Evolutionary conservation across 2,888 invertebrate genomes (phyloP), one percentile per base, ranked within the genome.

Genomic region (Chymomyza caudatula): DNA sequence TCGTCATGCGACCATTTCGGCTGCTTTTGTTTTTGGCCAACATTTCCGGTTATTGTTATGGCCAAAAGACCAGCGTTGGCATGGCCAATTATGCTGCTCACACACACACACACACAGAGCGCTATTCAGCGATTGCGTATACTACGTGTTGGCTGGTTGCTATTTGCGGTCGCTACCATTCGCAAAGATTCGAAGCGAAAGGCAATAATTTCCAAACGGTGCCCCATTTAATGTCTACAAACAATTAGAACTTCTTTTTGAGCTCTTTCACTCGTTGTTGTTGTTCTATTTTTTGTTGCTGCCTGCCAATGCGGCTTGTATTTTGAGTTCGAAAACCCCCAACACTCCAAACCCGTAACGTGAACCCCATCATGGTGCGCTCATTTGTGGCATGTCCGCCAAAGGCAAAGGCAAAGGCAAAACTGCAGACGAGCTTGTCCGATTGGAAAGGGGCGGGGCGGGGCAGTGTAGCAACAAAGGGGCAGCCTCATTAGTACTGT

Each of bases 131-230:
- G 2, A 37, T 37, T 37, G 29, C 29, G 29, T 37, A 37, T 37
- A 37, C 29, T 37, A 37, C 29, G 29, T 37, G 29, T 37, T 37
- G 29, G 29, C 29, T 37, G 29, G 29, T 37, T 11, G 2, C 29
- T 11, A 37, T 11, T 37, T 37, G 29, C 29, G 29, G 29, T 37
- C 29, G 29, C 29, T 37, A 37, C 29, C 67, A 68, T 60, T 73
- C 63, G 63, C 52, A 54, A 77, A 72, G 72, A 73, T 77, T 76
- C 66, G 60, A 74, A 70, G 70, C 78, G 72, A 75, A 67, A 65
- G 76, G 78, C 83, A 77, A 80, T 83, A 73, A 83, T 83, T 84
- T 84, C 81, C 79, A 84, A 84, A 76, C 71, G 81, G 85, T 77
- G 71, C 62, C 76, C 76, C 79, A 84, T 80, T 80, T 80, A 81